These are phyloP conservation scores for Agapornis canus DNA, from an alignment of 2,797 vertebrate genomes.

Conservation along the genomic window DNA sequence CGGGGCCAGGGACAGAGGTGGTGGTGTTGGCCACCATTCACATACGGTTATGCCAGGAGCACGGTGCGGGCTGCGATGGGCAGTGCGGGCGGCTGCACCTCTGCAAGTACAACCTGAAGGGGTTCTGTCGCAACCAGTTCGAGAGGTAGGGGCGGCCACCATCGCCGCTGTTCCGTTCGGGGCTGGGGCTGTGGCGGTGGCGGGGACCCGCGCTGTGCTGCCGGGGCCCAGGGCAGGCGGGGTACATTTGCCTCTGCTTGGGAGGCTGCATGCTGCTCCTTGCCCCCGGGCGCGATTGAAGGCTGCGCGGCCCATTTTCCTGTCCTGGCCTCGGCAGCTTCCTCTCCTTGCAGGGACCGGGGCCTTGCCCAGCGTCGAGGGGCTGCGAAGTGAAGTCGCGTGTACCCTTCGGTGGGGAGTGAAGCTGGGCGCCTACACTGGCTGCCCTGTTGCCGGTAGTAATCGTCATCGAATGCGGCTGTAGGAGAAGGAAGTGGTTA, in stretches of 20 bases:
- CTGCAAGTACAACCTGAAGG: slow-evolving; percentile 85
- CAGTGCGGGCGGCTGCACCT: slow-evolving; percentile 84
- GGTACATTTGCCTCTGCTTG: neutral
- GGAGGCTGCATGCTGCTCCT: neutral
- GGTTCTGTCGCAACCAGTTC: slow-evolving; percentile 81
- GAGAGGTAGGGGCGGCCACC: slow-evolving; percentile 46
- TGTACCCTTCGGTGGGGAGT: neutral
- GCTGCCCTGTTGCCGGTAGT: no score
- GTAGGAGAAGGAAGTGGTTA: neutral
- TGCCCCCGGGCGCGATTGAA: neutral
- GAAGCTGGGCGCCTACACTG: no score
- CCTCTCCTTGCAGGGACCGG: neutral
- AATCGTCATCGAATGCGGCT: fast-evolving
- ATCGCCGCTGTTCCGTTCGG: neutral
- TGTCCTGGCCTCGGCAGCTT: neutral
- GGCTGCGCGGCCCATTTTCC: no score
- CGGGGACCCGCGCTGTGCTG: no score
- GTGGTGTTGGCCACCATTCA: slow-evolving; percentile 66
- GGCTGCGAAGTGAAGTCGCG: neutral
- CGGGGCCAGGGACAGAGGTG: neutral
- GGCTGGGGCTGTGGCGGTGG: neutral
- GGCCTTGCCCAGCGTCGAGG: no score
- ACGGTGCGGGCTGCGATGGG: slow-evolving; percentile 70
- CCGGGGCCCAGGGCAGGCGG: neutral
- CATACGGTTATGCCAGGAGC: slow-evolving; percentile 80